phyloP scores from a whole-genome alignment of 2,113 vertebrate species.

The Sceloporus tristichus region DNA sequence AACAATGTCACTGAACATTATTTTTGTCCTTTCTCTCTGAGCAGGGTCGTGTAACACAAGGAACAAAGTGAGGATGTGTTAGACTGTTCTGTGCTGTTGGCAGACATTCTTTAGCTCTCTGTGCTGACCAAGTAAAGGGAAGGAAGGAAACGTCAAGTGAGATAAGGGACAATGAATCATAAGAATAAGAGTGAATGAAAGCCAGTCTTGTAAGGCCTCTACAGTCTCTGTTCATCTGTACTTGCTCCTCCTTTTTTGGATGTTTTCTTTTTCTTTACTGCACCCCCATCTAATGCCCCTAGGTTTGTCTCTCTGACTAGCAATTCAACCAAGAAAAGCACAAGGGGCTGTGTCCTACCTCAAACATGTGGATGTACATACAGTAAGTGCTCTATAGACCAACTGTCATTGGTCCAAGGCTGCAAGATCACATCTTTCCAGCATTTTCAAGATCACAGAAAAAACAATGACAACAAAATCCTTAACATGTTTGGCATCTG shows the following conservation, averaged over 20 bases:
- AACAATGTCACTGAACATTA: too few relatives aligned
- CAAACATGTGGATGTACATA: constrained; percentile 69
- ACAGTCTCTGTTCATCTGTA: neutral
- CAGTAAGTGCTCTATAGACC: constrained; percentile 70
- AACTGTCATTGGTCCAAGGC: constrained; percentile 58
- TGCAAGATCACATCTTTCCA: constrained; percentile 49
- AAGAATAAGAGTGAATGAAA: neutral
- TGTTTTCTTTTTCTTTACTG: neutral
- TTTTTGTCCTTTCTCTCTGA: neutral
- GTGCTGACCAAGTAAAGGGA: constrained; percentile 14
- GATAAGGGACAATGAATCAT: neutral
- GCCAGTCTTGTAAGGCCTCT: too few relatives aligned
- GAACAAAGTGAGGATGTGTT: constrained; percentile 45
- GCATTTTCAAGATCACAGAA: rapidly evolving
- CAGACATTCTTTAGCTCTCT: neutral
- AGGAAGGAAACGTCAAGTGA: neutral
- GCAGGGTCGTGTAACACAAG: constrained; percentile 48
- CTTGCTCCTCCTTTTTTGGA: neutral
- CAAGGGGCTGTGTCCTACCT: constrained; percentile 61
- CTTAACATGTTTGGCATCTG: neutral
- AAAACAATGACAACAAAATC: neutral
- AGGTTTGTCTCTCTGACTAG: neutral
- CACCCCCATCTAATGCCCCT: rapidly evolving
- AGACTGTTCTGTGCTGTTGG: neutral
- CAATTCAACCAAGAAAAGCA: too few relatives aligned